Evolutionary conservation across 2,113 vertebrate genomes (phyloP).

Genomic region (Cyphomyrus discorhynchus): DNA sequence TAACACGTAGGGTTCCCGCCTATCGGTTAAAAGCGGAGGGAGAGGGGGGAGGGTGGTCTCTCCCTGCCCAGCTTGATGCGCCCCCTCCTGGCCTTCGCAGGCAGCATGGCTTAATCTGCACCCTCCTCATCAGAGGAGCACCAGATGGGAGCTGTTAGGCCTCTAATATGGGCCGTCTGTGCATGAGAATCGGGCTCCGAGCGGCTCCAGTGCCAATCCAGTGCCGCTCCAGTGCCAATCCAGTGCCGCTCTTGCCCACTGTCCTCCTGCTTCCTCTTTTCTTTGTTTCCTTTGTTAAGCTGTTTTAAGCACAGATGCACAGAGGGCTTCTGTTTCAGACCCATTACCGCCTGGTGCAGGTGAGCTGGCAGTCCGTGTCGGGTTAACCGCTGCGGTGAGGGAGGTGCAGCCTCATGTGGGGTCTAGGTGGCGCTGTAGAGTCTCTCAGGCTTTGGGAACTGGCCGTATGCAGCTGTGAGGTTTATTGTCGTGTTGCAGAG

Average conservation of each 20-base stretch:
- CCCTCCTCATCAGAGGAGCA: background rate
- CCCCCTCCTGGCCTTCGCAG: background rate
- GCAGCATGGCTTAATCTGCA: background rate
- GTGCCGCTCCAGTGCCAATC: background rate
- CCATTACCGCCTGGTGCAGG: background rate
- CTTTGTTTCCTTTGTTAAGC: background rate
- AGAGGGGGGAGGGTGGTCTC: background rate
- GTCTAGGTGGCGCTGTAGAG: background rate
- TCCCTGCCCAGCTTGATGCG: background rate
- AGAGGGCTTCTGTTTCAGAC: background rate
- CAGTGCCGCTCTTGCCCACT: too few species aligned
- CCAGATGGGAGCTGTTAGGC: background rate
- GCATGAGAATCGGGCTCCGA: background rate
- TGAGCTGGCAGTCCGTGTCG: background rate
- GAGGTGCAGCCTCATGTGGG: background rate
- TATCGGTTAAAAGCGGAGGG: background rate
- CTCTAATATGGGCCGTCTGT: background rate
- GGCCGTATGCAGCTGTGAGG: background rate
- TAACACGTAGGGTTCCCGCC: background rate
- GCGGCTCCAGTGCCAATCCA: background rate
- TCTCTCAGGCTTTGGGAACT: background rate
- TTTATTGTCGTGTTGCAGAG: background rate
- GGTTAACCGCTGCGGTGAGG: background rate
- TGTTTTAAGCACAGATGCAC: too few species aligned
- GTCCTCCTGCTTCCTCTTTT: background rate